Evolutionary conservation across 2,113 vertebrate species (phyloP).

Genomic region (Aphelocoma coerulescens): DNA sequence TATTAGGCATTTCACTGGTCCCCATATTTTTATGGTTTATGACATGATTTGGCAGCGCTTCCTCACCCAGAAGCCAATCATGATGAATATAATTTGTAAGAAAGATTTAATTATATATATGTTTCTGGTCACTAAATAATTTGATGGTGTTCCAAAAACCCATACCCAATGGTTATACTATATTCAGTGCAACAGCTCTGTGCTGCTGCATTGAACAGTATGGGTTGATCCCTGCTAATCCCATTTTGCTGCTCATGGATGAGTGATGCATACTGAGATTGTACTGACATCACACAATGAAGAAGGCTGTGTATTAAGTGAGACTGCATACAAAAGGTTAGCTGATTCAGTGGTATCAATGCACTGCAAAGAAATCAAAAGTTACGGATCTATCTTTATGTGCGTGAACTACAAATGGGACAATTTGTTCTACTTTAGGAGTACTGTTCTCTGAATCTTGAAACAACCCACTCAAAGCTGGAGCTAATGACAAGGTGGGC

Average conservation of each 20-base stretch:
- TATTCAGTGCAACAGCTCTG: neutral
- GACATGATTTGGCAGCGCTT: neutral
- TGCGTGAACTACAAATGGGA: neutral
- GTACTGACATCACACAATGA: constrained; percentile 1
- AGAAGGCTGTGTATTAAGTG: constrained; percentile 17
- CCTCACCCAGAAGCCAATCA: neutral
- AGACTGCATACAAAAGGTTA: neutral
- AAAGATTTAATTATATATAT: neutral
- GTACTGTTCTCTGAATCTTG: neutral
- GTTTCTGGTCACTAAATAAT: neutral
- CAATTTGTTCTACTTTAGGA: neutral
- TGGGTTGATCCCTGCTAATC: constrained; percentile 38
- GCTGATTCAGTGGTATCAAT: constrained; percentile 2
- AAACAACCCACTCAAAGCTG: neutral
- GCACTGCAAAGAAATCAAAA: neutral
- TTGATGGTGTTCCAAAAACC: neutral
- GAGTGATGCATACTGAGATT: constrained; percentile 10
- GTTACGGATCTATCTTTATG: neutral
- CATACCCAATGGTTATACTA: neutral
- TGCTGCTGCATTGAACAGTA: neutral
- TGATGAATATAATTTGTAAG: neutral
- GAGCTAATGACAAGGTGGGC: neutral
- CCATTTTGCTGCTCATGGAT: constrained; percentile 31
- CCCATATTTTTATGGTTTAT: neutral
- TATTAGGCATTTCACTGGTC: neutral